A percentile compares a stretch with the other conserved stretches of the same genome.
These are phyloP conservation scores for Aselliscus stoliczkanus DNA, from an alignment of 2,797 vertebrate genomes.

Conservation along the genomic window DNA sequence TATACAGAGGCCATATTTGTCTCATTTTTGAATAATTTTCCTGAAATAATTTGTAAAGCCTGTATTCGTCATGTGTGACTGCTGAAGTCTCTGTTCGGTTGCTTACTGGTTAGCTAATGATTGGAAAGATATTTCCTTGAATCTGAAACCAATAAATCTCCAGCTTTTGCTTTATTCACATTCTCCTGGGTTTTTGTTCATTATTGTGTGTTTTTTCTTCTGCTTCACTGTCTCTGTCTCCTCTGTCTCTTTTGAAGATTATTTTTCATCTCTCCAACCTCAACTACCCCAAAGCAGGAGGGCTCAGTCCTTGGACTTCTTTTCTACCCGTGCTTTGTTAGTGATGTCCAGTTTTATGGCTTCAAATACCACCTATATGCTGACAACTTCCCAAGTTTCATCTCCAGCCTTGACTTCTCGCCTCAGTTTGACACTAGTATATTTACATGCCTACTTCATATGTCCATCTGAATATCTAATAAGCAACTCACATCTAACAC, in stretches of 20 bases:
- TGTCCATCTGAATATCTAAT: background rate
- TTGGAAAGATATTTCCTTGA: background rate
- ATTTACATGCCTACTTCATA: background rate
- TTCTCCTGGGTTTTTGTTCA: background rate
- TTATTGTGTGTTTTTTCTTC: background rate
- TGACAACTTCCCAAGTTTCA: background rate
- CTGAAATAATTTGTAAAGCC: background rate
- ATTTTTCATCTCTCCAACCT: background rate
- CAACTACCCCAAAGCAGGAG: background rate
- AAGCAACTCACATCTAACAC: background rate
- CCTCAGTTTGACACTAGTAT: background rate
- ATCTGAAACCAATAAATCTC: background rate
- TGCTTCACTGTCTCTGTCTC: background rate
- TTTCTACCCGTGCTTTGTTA: background rate
- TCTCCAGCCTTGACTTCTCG: background rate
- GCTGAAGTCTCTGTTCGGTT: background rate
- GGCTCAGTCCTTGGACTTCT: background rate
- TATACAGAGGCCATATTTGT: background rate
- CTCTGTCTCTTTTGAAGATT: background rate
- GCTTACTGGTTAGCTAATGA: background rate
- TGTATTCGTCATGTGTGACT: background rate
- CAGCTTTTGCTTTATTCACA: background rate
- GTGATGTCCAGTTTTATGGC: background rate
- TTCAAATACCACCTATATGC: background rate
- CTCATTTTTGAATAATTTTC: background rate